Evolutionary conservation across 2,888 invertebrate genomes (phyloP), one percentile per base, ranked within the genome.

Genomic region (Lasioglossum lativentre): DNA sequence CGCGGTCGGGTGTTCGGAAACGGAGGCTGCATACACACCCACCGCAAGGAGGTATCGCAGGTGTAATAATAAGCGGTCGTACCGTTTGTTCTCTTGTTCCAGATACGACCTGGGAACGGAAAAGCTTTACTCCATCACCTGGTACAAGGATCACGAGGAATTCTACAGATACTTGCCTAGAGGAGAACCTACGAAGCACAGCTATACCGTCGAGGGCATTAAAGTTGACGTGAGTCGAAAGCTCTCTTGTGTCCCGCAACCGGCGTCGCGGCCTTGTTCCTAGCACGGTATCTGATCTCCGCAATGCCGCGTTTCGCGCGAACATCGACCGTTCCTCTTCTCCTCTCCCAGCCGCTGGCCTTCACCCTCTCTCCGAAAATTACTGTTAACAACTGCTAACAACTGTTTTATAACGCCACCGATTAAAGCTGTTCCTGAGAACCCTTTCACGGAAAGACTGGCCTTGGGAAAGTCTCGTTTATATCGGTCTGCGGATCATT

Each of bases 91-190:
- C 80, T 86, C 86, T 83, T 90, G 87, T 96, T 95, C 78, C 93
- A 95, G 95, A 75, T 96, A 95, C 92, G 95, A 95, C 80, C 87
- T 95, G 87, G 95, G 94, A 81, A 91, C 92, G 78, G 95, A 95
- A 82, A 94, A 93, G 78, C 93, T 96, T 56, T 96, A 96, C 93
- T 94, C 95, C n/a, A 95, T 96, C 76, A 95, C 95, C 80, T 96
- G 96, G 96, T 96, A 96, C 93, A 96, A 96, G 91, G 96, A 96
- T 91, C 94, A 95, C 91, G 95, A 95, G 87, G 95, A 96, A 91
- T 96, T 96, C 93, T 96, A 95, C 93, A 94, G 95, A 88, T 96
- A 95, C 90, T 94, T 95, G 77, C 94, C 95, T 38, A 93, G 93
- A 80, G 93, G 92, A 80, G 93, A 93, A 56, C 94, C 95, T 2